A percentile compares a stretch with the other conserved stretches of the same genome.
These are phyloP conservation scores for Sminthurinus aureus DNA, from an alignment of 2,888 invertebrate species.

Conservation along the genomic window DNA sequence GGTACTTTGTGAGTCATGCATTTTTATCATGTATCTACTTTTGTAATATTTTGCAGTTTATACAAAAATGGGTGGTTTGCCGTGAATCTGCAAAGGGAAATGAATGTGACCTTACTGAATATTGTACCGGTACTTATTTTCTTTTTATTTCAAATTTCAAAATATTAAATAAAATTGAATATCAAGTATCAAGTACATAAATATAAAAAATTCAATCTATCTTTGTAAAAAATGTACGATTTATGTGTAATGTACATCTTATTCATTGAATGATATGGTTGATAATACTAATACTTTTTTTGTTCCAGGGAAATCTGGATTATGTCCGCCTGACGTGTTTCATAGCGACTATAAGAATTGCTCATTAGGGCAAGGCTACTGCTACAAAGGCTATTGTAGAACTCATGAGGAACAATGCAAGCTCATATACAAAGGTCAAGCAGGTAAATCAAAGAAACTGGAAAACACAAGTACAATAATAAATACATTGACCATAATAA, in stretches of 20 bases:
- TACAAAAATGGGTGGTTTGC: slow-evolving; percentile 80
- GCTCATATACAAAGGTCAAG: slow-evolving; percentile 84
- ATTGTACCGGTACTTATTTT: slow-evolving; percentile 86
- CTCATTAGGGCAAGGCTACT: slow-evolving; percentile 76
- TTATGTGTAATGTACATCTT: not conserved
- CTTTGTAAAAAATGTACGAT: too few species aligned
- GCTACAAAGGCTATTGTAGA: slow-evolving; percentile 91
- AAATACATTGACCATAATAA: too few species aligned
- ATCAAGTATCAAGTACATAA: not conserved
- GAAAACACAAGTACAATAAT: too few species aligned
- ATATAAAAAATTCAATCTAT: too few species aligned
- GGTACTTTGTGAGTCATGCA: not conserved
- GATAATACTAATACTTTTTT: slow-evolving; percentile 61
- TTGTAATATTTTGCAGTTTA: slow-evolving; percentile 68
- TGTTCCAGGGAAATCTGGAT: slow-evolving; percentile 66
- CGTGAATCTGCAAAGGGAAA: slow-evolving; percentile 73
- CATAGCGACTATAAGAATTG: slow-evolving; percentile 94
- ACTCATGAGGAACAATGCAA: slow-evolving; percentile 88
- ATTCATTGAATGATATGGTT: slow-evolving; percentile 62
- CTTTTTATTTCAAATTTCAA: not conserved
- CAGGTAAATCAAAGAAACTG: too few species aligned
- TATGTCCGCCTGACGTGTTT: slow-evolving; percentile 88
- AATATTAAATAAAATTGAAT: not conserved
- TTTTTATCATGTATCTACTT: not conserved
- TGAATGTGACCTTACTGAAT: slow-evolving; percentile 96